Evolutionary conservation across 2,888 invertebrate species (phyloP).

Genomic region (Bedellia somnulentella): DNA sequence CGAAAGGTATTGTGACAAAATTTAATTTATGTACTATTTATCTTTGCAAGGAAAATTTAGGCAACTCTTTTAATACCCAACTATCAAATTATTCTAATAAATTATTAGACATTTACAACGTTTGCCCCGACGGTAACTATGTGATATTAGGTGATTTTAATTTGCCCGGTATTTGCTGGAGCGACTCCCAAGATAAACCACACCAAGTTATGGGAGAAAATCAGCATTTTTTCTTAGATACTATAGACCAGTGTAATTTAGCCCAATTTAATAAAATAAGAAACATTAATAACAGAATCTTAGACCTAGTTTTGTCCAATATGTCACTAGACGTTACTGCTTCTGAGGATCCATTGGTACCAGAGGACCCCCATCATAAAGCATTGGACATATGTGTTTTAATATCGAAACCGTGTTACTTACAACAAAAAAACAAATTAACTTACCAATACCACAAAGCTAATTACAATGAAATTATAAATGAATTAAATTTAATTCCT

Average conservation of each 20-base stretch:
- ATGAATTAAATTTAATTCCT: no score
- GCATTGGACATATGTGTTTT: no score
- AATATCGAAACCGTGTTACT: no score
- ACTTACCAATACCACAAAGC: no score
- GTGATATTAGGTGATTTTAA: background rate
- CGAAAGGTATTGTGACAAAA: background rate
- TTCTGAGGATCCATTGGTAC: background rate
- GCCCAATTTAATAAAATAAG: background rate
- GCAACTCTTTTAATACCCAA: constrained; percentile 2
- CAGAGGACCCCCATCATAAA: constrained; percentile 1
- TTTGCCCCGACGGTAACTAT: background rate
- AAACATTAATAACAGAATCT: background rate
- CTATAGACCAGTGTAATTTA: background rate
- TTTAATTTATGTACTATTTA: background rate
- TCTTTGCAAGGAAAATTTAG: background rate
- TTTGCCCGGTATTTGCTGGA: background rate
- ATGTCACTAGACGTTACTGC: background rate
- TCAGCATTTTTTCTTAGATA: background rate
- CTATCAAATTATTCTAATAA: background rate
- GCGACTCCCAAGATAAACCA: background rate
- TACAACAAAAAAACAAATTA: no score
- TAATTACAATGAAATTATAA: no score
- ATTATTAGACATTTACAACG: background rate
- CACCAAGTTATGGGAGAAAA: background rate
- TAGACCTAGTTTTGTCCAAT: background rate